Base-by-base conservation (phyloP, 2,113 vertebrate genomes). In the Jacana jacana region DNA sequence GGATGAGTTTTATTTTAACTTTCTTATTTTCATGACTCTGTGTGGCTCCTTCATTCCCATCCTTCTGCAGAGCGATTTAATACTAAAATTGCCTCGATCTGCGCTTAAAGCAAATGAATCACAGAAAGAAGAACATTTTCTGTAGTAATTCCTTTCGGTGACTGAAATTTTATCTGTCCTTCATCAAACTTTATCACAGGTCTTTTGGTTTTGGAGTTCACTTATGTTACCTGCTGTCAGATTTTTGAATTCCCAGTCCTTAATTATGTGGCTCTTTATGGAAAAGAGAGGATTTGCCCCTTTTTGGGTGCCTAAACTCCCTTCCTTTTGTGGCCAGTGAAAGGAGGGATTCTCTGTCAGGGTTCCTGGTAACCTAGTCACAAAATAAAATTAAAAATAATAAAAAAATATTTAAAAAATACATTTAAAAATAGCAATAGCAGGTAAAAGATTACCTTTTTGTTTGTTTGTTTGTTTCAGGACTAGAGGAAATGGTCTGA, bases 211-310 rank as follows among this genome's bases (percentile, higher is more conserved):
- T 82, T 0, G 0, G 73, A 87, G 86, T 83, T 90, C 65, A 76
- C 51, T 93, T 95, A 33, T 25, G 54, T 87, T 93, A 82, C 86
- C 90, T 86, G 65, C 71, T 72, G 64, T 95, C 88, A 81, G 81
- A 89, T 81, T 89, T 91, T 69, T 73, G 73, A 93, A 85, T 82
- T 65, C 13, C 48, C 7, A 6, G 37, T 88, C 60, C 91, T 88
- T 55, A 72, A 51, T 80, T 61, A 58, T 48, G 40, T 48, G 72
- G 51, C 79, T 94, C 11, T 86, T 25, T 65, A 61, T 73, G 75
- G 63, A 64, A 83, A 77, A 61, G 88, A 86, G 78, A 91, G 48
- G 57, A 66, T 83, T 86, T 63, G 18, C 64, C 46, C 51, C 33
- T 75, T 87, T 78, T 77, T 6, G 15, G 9, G 4, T 86, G 70